Conservation (phyloP, 2,888 invertebrate genomes). For the Sarcophaga variegata region DNA sequence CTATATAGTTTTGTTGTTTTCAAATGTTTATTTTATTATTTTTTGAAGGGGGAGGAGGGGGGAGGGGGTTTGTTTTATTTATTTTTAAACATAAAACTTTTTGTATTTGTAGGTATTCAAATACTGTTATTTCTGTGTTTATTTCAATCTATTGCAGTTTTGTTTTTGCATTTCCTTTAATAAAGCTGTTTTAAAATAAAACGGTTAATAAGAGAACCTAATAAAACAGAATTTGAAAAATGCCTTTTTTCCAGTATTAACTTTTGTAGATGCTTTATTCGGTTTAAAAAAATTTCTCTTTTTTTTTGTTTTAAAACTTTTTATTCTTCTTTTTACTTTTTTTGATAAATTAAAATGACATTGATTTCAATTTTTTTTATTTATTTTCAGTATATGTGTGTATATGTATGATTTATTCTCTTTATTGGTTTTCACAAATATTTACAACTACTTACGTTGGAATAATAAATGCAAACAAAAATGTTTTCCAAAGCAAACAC, state of each 20-base stretch:
- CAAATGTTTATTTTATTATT: conserved; percentile 7
- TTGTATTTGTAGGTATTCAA: conserved; percentile 23
- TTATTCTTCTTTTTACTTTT: conserved; percentile 21
- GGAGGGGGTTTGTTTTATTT: not conserved
- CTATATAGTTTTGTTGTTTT: not conserved
- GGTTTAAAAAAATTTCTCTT: conserved; percentile 11
- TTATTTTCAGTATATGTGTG: conserved; percentile 48
- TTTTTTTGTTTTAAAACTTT: not conserved
- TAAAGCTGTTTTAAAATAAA: conserved; percentile 55
- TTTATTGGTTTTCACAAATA: conserved; percentile 61
- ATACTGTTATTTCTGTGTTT: conserved; percentile 40
- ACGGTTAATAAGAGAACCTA: conserved; percentile 33
- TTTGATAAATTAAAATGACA: conserved; percentile 62
- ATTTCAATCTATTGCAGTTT: conserved; percentile 45
- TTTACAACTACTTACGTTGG: conserved; percentile 56
- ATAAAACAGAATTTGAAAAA: not conserved
- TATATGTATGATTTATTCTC: conserved; percentile 7
- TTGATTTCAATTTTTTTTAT: conserved; percentile 49
- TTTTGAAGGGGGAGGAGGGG: not conserved
- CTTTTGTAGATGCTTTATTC: conserved; percentile 7
- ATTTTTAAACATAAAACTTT: conserved; percentile 40
- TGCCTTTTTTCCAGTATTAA: conserved; percentile 1
- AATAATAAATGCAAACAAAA: conserved; percentile 15
- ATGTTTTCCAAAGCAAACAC: not conserved
- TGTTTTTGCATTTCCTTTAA: conserved; percentile 48